Evolutionary conservation across 2,113 vertebrate genomes (phyloP), one percentile per base, ranked within the genome.

Genomic region (Cercocebus atys): DNA sequence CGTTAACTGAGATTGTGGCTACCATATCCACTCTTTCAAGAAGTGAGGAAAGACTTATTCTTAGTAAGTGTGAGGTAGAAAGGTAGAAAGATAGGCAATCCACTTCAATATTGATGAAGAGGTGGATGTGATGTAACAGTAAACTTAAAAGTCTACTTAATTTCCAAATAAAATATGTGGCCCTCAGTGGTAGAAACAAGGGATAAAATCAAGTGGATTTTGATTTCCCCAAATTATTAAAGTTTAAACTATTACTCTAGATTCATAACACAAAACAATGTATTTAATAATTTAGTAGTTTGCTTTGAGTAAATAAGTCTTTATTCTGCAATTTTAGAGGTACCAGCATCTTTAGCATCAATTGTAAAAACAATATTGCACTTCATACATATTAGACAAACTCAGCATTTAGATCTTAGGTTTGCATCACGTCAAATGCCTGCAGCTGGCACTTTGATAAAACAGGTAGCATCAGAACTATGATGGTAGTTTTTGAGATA

Each of bases 201-300:
- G 57, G 84, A 3, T 8, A 87, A 83, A 79, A 70, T 38, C 35
- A 64, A 75, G 5, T n/a, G 16, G 7, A 66, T 80, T 88, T 92
- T 70, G 5, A 57, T 95, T 90, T 96, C 70, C n/a, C 47, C 73
- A 87, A 95, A 61, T 82, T 47, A 38, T 40, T 80, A 68, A 75
- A 80, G 23, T 3, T 66, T 70, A 93, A 88, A 75, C 43, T 13
- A 0, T 72, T 72, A 4, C 5, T 68, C 32, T 66, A 45, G 14
- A 25, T 91, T 68, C 45, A 59, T 78, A 35, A 88, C 0, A 78
- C 2, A 40, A 57, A 93, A 57, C 27, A 10, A 30, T 38, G 55
- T 43, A 86, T 72, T 68, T 43, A 55, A 70, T 78, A 90, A 64
- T n/a, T 64, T 55, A 50, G 27, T 76, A 50, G 6, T 17, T 8